Evolutionary conservation across 2,113 vertebrate species (phyloP).

Genomic region (Oncorhynchus mykiss): DNA sequence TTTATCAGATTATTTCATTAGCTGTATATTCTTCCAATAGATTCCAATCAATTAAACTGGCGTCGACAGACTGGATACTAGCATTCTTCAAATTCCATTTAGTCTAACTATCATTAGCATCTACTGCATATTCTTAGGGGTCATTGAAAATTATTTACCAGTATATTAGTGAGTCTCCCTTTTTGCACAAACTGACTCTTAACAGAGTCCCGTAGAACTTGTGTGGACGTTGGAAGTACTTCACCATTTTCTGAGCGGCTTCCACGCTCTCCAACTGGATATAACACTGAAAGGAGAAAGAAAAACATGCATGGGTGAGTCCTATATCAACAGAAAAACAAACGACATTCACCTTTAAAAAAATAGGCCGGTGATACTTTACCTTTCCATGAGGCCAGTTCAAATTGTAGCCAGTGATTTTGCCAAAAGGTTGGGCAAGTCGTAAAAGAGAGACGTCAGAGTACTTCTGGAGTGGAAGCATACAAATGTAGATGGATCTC

Average conservation of each 20-base stretch:
- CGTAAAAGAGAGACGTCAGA: conserved; percentile 78
- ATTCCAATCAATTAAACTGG: background rate
- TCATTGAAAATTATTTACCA: conserved; percentile 26
- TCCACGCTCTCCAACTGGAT: conserved; percentile 39
- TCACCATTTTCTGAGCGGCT: conserved; percentile 39
- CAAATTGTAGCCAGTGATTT: conserved; percentile 58
- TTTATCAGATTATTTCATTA: no score
- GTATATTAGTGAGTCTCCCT: conserved; percentile 46
- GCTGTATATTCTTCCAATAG: background rate
- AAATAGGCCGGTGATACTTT: background rate
- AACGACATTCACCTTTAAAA: background rate
- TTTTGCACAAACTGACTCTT: conserved; percentile 40
- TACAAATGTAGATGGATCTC: conserved; percentile 82
- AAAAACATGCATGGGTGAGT: background rate
- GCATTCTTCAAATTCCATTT: background rate
- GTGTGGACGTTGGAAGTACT: conserved; percentile 20
- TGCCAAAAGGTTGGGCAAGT: conserved; percentile 79
- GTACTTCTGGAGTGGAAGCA: conserved; percentile 79
- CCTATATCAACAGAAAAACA: background rate
- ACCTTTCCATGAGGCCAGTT: conserved; percentile 27
- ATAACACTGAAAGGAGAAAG: conserved; percentile 37
- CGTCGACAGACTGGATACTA: background rate
- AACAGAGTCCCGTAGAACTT: conserved; percentile 37
- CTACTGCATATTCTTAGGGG: background rate
- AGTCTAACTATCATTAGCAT: background rate